These are phyloP conservation scores for Paguma larvata DNA, from an alignment of 2,797 vertebrate genomes.

Conservation along the genomic window DNA sequence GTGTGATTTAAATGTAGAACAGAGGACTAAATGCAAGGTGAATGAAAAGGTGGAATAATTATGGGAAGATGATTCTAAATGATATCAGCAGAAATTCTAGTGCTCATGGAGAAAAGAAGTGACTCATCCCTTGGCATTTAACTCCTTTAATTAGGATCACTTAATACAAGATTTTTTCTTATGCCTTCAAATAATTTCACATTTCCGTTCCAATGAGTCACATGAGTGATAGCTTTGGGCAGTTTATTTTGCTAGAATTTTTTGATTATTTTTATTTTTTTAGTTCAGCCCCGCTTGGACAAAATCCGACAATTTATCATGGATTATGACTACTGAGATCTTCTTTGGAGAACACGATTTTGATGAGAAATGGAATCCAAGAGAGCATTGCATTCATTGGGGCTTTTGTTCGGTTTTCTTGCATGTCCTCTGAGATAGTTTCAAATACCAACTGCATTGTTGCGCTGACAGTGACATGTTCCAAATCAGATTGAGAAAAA, in stretches of 20 bases:
- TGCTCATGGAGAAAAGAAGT: not conserved
- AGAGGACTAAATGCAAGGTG: not conserved
- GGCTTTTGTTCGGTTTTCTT: conserved; percentile 71
- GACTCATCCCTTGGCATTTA: conserved; percentile 48
- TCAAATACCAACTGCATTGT: not conserved
- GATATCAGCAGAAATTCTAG: not conserved
- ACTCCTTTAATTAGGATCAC: conserved; percentile 60
- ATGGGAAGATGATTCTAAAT: not conserved
- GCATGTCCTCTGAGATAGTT: not conserved
- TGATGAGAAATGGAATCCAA: conserved; percentile 72
- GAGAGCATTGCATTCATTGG: not conserved
- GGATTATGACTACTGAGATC: conserved; percentile 57
- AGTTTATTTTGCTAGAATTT: conserved; percentile 80
- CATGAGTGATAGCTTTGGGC: conserved; percentile 71
- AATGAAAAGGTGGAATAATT: conserved; percentile 33
- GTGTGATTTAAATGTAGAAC: not conserved
- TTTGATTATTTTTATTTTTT: conserved; percentile 58
- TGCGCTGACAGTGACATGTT: not conserved
- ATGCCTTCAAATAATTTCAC: conserved; percentile 62
- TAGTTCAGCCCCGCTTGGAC: conserved; percentile 64
- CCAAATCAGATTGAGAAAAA: not conserved
- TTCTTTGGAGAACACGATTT: not conserved
- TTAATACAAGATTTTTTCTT: conserved; percentile 63
- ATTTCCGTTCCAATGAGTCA: conserved; percentile 82
- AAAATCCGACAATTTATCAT: conserved; percentile 81